Percentiles rank a stretch among this genome's conserved stretches.
Evolutionary conservation across 2,113 vertebrate genomes (phyloP).

Genomic region (Holacanthus passer): DNA sequence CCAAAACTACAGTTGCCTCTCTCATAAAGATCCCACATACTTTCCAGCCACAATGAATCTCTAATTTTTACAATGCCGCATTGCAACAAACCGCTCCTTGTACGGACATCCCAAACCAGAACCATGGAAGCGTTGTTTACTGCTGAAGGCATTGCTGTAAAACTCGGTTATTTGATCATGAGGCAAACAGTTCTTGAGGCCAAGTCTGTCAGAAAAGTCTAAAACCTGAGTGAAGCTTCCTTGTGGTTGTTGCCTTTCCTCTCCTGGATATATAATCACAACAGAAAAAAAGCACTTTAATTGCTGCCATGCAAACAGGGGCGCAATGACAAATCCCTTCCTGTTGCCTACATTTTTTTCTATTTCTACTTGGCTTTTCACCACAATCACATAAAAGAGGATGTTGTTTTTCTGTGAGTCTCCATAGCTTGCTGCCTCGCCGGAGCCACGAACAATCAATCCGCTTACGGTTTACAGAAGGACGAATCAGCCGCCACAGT

Average conservation of each 20-base stretch:
- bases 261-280: slow-evolving; percentile 44
- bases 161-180: slow-evolving; percentile 40
- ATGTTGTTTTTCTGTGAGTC: slow-evolving; percentile 8
- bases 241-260: slow-evolving; percentile 45
- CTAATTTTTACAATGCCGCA: slow-evolving; percentile 48
- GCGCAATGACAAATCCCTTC: slow-evolving; percentile 36
- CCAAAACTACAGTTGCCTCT: slow-evolving; percentile 45
- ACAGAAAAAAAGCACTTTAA: slow-evolving; percentile 42
- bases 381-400: slow-evolving; percentile 38
- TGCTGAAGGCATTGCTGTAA: slow-evolving; percentile 12
- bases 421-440: neutral
- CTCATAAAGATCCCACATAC: slow-evolving; percentile 59
- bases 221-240: slow-evolving; percentile 35
- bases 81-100: slow-evolving; percentile 66
- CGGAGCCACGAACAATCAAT: slow-evolving; percentile 35
- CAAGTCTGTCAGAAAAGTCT: slow-evolving; percentile 33
- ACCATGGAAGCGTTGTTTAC: slow-evolving; percentile 68
- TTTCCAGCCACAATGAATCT: slow-evolving; percentile 65
- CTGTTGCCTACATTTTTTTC: slow-evolving; percentile 17
- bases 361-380: slow-evolving; percentile 45
- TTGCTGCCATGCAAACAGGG: slow-evolving; percentile 53
- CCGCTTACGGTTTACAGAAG: slow-evolving; percentile 8
- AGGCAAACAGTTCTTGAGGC: slow-evolving; percentile 30
- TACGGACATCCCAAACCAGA: slow-evolving; percentile 56
- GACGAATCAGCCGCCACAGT: neutral